phyloP scores from a whole-genome alignment of 2,797 vertebrate species.

The Falco biarmicus region DNA sequence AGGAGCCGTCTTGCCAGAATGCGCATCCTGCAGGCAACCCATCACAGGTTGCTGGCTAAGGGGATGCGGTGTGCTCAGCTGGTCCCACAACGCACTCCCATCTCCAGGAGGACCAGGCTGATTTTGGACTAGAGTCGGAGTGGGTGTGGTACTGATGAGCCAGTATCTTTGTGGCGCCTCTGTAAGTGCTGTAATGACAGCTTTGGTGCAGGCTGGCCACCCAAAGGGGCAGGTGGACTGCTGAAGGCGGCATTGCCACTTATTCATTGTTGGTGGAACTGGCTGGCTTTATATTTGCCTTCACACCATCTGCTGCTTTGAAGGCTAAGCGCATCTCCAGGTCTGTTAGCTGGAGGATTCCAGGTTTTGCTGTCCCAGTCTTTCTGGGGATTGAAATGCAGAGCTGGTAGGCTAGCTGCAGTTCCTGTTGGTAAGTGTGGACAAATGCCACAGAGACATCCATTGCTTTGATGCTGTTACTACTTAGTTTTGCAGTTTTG shows the following conservation, averaged over 20 bases:
- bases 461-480: not conserved
- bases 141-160: not conserved
- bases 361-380: not conserved
- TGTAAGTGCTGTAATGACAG: not conserved
- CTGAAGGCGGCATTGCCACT: not conserved
- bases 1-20: not conserved
- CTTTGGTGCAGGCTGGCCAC: not conserved
- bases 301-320: rapidly evolving
- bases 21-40: not conserved
- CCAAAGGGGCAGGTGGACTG: not conserved
- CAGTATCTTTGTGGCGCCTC: not conserved
- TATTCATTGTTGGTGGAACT: not conserved
- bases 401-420: not conserved
- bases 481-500: not conserved
- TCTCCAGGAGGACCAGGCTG: not conserved
- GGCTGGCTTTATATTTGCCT: not conserved
- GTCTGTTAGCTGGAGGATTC: not conserved
- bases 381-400: not conserved
- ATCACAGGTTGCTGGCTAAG: not conserved
- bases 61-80: not conserved
- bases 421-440: not conserved
- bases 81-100: not conserved
- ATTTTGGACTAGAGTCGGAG: not conserved
- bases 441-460: not conserved
- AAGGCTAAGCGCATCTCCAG: not conserved